phyloP scores from a whole-genome alignment of 2,797 vertebrate species.

The Rallus crepitans region DNA sequence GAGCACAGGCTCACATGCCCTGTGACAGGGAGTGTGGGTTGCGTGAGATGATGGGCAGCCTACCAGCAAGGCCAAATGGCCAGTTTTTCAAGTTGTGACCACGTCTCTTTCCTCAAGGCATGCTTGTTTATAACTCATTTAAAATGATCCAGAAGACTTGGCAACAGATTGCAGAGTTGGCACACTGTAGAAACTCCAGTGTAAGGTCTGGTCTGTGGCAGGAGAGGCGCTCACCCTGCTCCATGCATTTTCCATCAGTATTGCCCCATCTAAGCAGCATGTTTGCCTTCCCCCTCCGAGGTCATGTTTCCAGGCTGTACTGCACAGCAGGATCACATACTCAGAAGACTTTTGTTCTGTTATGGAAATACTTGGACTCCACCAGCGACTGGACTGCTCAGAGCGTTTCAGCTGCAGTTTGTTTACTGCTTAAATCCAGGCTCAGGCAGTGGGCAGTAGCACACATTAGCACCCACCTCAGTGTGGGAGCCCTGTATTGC shows the following conservation, averaged over 20 bases:
- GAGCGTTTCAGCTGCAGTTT: background rate
- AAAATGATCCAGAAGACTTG: background rate
- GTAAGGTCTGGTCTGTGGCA: background rate
- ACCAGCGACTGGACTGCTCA: background rate
- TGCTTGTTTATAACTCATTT: background rate
- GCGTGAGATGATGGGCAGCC: background rate
- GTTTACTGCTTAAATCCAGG: background rate
- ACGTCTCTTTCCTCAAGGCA: background rate
- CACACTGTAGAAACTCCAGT: background rate
- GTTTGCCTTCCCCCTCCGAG: background rate
- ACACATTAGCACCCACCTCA: rapidly evolving
- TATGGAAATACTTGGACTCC: background rate
- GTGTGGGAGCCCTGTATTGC: background rate
- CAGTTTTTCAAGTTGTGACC: background rate
- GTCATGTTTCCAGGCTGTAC: background rate
- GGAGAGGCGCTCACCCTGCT: rapidly evolving
- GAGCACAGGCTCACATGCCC: background rate
- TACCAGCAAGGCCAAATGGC: background rate
- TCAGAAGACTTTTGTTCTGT: background rate
- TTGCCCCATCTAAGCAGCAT: background rate
- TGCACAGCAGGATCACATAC: background rate
- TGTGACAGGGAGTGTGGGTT: background rate
- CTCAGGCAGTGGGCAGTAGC: rapidly evolving
- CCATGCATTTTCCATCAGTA: rapidly evolving
- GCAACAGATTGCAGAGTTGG: background rate